Base-by-base conservation (phyloP, 2,797 vertebrate genomes). In the Poecilia velifera region DNA sequence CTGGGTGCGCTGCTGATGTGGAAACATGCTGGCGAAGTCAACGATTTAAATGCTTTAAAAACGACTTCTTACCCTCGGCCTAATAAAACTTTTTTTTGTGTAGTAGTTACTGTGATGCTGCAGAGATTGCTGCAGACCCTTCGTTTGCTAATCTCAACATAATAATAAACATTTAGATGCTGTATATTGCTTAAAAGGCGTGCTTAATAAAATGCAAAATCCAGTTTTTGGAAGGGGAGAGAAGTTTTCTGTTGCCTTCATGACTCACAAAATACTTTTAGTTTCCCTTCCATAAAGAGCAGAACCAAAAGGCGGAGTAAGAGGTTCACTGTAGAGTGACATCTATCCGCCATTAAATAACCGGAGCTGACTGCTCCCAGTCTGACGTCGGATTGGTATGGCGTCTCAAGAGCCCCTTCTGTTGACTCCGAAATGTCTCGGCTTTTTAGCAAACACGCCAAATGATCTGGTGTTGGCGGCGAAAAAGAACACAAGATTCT, bases 381-480 rank as follows among this genome's bases (percentile, higher is more conserved):
- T 74, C 46, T 55, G 59, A 49, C 47, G 45, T 66, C 68, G 28
- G 41, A 53, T 74, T 79, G 36, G 51, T 53, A 43, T 68, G 74
- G 16, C 47, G 25, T 55, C 36, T 80, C 59, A 36, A 6, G 39
- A 51, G 73, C 78, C 28, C 57, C 62, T 75, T 74, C 73, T 68
- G 73, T 49, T 70, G 20, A 64, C 57, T 73, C 16, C 66, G 4
- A 41, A 73, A 47, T 51, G 25, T 79, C 70, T 49, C 71, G 20
- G 31, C 31, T 41, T 47, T 47, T n/a, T n/a, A 73, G 55, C 34
- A 64, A 78, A 79, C 43, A 25, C 12, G 71, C 70, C 77, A 73
- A 73, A 64, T 64, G 57, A 47, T 39, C n/a, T 16, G 46, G 14
- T 55, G 4, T 55, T 80, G 78, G 72, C 62, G 31, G 39, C 39